Evolutionary conservation across 1,140 invertebrate species (phyloP).

Genomic region (Battus philenor): DNA sequence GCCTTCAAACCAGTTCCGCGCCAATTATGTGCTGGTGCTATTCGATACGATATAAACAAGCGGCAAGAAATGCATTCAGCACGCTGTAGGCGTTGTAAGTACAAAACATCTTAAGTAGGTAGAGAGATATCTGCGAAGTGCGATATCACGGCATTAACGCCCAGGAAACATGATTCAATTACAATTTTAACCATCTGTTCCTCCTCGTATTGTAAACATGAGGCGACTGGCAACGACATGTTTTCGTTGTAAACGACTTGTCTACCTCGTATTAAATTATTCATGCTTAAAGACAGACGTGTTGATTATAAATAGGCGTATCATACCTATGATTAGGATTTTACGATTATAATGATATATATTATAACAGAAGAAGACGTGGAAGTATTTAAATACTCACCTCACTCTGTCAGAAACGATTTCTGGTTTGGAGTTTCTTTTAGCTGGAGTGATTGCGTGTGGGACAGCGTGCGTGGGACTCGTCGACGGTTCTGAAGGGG

Average conservation of each 20-base stretch:
- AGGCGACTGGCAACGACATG: slow-evolving; percentile 23
- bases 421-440: slow-evolving; percentile 86
- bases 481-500: slow-evolving; percentile 59
- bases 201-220: slow-evolving; percentile 23
- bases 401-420: slow-evolving; percentile 87
- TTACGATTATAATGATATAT: too few relatives aligned
- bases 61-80: slow-evolving; percentile 39
- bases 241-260: slow-evolving; percentile 20
- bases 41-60: slow-evolving; percentile 46
- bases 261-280: slow-evolving; percentile 26
- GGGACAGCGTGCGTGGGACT: slow-evolving; percentile 74
- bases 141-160: slow-evolving; percentile 4
- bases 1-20: slow-evolving; percentile 41
- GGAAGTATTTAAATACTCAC: slow-evolving; percentile 72
- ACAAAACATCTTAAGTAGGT: slow-evolving; percentile 24
- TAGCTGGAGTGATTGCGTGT: slow-evolving; percentile 74
- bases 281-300: slow-evolving; percentile 12
- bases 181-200: slow-evolving; percentile 22
- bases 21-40: slow-evolving; percentile 43
- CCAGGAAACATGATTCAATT: slow-evolving; percentile 21
- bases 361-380: too few relatives aligned
- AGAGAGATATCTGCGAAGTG: slow-evolving; percentile 16
- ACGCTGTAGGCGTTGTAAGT: slow-evolving; percentile 20
- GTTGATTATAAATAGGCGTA: slow-evolving; percentile 4
- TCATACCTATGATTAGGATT: neutral